Base-by-base conservation (phyloP, 2,888 invertebrate species). In the Hyalella azteca region DNA sequence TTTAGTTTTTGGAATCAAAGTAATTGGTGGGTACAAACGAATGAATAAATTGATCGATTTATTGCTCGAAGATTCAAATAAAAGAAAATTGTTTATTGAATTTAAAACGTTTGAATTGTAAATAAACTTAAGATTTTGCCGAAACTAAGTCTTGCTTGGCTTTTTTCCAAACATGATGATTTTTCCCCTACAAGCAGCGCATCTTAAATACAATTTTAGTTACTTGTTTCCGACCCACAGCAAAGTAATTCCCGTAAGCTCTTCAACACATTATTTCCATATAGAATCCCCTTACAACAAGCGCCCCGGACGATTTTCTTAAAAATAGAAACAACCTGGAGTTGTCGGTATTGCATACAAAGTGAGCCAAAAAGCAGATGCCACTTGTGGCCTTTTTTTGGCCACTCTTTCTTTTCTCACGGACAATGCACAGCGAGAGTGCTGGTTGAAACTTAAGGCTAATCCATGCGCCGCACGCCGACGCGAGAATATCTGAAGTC, bases 281-380 rank as follows among this genome's bases (percentile, higher is more conserved):
- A 66, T 66, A n/a, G n/a, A 66, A 66, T 66, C 66, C 66, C 66
- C 36, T 66, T 66, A 66, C 36, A 66, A 66, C 66, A 66, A 66
- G 66, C 32, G 36, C 59, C 66, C 59, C 66, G 29, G 19, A 66
- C 66, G 66, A 66, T 66, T 66, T 66, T 36, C 36, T 36, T 11
- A 4, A 66, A 66, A 66, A 66, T 32, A 36, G 66, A 66, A 66
- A 66, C 32, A 66, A 32, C 36, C 32, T 32, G 36, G n/a, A 66
- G 66, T 36, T 32, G 36, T 36, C 9, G 66, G 36, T 66, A 66
- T 66, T 66, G 66, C 66, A 66, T 66, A 66, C 66, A 32, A 66
- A 66, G 36, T 66, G 36, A 66, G 66, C 66, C 66, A 29, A 32
- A 22, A 66, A 66, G 66, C 66, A 66, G 66, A 66, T 66, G 66